These are phyloP conservation scores for Nematopogon swammerdamellus DNA, from an alignment of 2,888 invertebrate species.

Conservation along the genomic window DNA sequence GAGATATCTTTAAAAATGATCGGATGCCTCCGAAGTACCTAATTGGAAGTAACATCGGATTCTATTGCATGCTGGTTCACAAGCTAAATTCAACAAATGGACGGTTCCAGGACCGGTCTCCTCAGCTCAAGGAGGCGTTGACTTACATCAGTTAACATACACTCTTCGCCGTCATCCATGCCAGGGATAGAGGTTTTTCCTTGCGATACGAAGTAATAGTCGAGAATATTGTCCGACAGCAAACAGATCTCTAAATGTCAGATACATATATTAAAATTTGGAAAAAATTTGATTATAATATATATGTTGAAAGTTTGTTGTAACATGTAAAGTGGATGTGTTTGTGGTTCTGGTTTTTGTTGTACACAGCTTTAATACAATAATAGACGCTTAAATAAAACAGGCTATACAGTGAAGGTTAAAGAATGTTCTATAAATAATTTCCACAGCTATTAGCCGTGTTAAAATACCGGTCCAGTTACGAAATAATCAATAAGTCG, in stretches of 20 bases:
- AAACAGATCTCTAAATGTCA: slow-evolving; percentile 65
- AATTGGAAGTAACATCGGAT: background rate
- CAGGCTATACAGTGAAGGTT: too few relatives aligned
- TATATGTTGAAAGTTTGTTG: too few relatives aligned
- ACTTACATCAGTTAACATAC: slow-evolving; percentile 78
- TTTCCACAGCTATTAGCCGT: too few relatives aligned
- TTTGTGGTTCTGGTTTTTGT: too few relatives aligned
- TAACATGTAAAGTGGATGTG: too few relatives aligned
- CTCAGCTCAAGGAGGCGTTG: slow-evolving; percentile 13
- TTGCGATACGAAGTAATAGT: slow-evolving; percentile 90
- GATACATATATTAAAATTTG: slow-evolving; percentile 26
- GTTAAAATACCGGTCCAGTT: too few relatives aligned
- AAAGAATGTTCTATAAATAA: too few relatives aligned
- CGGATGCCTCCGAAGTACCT: background rate
- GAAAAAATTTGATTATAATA: slow-evolving; percentile 1
- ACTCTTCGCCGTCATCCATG: slow-evolving; percentile 90
- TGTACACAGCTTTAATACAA: too few relatives aligned
- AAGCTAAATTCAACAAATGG: slow-evolving; percentile 3
- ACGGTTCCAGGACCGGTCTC: slow-evolving; percentile 5
- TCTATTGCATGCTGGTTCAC: slow-evolving; percentile 13
- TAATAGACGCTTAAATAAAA: too few relatives aligned
- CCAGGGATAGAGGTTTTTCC: slow-evolving; percentile 89
- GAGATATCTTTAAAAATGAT: background rate
- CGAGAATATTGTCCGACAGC: slow-evolving; percentile 74
- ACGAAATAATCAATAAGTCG: too few relatives aligned